Percentiles rank a stretch among this genome's conserved stretches.
These are phyloP conservation scores for Kryptolebias marmoratus DNA, from an alignment of 2,113 vertebrate genomes.

Conservation along the genomic window DNA sequence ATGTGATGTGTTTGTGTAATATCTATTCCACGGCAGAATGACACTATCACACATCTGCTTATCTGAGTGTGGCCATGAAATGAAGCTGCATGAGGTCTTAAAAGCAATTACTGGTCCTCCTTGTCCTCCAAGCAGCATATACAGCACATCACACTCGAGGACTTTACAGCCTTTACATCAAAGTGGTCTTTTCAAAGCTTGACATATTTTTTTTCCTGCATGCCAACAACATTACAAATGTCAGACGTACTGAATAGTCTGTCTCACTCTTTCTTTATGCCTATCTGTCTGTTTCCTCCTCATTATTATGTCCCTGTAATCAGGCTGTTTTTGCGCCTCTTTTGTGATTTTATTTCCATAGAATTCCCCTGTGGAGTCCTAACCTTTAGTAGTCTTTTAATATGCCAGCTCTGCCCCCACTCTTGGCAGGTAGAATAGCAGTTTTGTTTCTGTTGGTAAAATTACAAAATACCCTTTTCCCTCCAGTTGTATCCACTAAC, in stretches of 20 bases:
- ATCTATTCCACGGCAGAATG: slow-evolving; percentile 48
- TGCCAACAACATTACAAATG: slow-evolving; percentile 37
- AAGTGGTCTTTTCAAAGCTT: slow-evolving; percentile 36
- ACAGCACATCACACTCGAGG: slow-evolving; percentile 14
- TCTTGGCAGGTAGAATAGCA: slow-evolving; percentile 58
- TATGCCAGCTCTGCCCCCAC: slow-evolving; percentile 63
- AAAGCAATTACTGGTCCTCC: slow-evolving; percentile 45
- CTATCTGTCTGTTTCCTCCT: slow-evolving; percentile 19
- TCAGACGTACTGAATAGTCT: slow-evolving; percentile 23
- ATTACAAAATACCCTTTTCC: slow-evolving; percentile 50
- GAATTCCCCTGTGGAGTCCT: slow-evolving; percentile 66
- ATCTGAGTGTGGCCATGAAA: slow-evolving; percentile 60
- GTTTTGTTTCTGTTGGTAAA: slow-evolving; percentile 65
- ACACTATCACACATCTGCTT: slow-evolving; percentile 64
- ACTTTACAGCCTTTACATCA: slow-evolving; percentile 42
- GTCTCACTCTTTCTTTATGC: not conserved
- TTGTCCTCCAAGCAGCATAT: slow-evolving; percentile 39
- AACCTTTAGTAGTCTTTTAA: slow-evolving; percentile 78
- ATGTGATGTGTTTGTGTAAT: slow-evolving; percentile 53
- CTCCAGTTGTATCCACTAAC: slow-evolving; percentile 20
- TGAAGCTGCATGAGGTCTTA: slow-evolving; percentile 49
- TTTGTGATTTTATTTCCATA: slow-evolving; percentile 64
- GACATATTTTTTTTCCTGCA: slow-evolving; percentile 16
- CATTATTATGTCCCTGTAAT: slow-evolving; percentile 59
- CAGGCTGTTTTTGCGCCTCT: slow-evolving; percentile 50